These are phyloP conservation scores for Cistogaster globosa DNA, from an alignment of 2,888 invertebrate genomes.

Conservation along the genomic window DNA sequence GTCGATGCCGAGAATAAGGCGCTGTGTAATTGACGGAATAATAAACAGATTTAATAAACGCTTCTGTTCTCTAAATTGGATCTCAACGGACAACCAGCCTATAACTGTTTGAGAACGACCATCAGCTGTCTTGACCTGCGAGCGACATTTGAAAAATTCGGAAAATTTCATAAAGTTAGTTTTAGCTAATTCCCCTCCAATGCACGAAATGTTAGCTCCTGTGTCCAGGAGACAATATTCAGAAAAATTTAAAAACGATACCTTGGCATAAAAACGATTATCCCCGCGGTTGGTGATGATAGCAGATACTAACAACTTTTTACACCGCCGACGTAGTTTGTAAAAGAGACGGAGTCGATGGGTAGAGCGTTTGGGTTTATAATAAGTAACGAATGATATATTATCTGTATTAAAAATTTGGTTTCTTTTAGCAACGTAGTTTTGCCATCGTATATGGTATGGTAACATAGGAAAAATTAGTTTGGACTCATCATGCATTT, in stretches of 20 bases:
- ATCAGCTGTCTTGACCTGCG: constrained; percentile 32
- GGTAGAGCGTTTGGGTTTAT: constrained; percentile 34
- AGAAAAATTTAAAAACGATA: too few relatives aligned
- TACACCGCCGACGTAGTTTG: background rate
- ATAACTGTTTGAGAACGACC: constrained; percentile 5
- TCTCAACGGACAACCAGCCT: constrained; percentile 27
- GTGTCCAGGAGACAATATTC: too few relatives aligned
- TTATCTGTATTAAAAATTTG: background rate
- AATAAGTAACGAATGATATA: background rate
- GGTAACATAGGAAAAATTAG: constrained; percentile 19
- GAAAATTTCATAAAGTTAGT: background rate
- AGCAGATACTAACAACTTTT: constrained; percentile 33
- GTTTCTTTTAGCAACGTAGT: background rate
- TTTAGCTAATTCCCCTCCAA: background rate
- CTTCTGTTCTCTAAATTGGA: background rate
- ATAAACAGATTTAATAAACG: too few relatives aligned
- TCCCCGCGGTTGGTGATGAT: constrained; percentile 16
- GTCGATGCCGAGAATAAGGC: too few relatives aligned
- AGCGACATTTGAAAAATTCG: constrained; percentile 25
- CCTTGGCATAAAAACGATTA: constrained; percentile 39
- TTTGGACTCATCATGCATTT: background rate
- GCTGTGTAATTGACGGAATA: background rate
- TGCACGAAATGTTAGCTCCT: background rate
- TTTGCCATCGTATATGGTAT: constrained; percentile 11
- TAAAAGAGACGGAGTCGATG: constrained; percentile 23